phyloP scores from a whole-genome alignment of 2,888 invertebrate genomes.

The Seira ritae region DNA sequence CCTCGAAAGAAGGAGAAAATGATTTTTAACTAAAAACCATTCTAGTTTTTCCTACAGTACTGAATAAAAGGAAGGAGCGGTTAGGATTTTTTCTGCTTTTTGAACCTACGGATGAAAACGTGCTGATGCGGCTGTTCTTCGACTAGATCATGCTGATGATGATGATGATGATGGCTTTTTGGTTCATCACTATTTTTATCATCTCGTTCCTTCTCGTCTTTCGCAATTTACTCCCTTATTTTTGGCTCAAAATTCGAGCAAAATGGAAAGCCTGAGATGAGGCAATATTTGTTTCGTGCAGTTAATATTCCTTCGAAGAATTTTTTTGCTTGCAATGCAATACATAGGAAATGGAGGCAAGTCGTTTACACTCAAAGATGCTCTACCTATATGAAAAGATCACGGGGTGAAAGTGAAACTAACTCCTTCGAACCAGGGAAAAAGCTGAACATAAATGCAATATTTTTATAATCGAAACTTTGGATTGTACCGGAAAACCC shows the following conservation, averaged over 20 bases:
- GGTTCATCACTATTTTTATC: constrained; percentile 66
- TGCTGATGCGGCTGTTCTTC: background rate
- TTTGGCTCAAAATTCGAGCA: constrained; percentile 42
- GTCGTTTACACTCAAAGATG: background rate
- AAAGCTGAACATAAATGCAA: too few species aligned
- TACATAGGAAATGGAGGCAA: background rate
- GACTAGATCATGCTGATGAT: constrained; percentile 5
- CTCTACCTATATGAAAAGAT: too few species aligned
- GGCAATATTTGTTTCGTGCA: constrained; percentile 18
- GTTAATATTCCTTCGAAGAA: background rate
- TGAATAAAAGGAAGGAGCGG: constrained; percentile 13
- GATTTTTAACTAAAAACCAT: too few species aligned
- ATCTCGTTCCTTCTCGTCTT: constrained; percentile 41
- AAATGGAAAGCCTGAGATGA: background rate
- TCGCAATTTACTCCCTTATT: constrained; percentile 50
- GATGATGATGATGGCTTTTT: constrained; percentile 53
- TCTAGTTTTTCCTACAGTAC: too few species aligned
- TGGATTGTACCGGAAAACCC: too few species aligned
- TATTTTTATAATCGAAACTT: too few species aligned
- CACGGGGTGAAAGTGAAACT: too few species aligned
- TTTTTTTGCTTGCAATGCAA: background rate
- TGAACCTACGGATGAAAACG: background rate
- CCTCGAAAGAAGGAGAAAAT: too few species aligned
- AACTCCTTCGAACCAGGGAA: too few species aligned
- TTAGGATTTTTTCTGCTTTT: constrained; percentile 5